Percentiles rank a stretch among this genome's conserved stretches.
Evolutionary conservation across 1,140 invertebrate genomes (phyloP).

Genomic region (Branchinecta lindahli): DNA sequence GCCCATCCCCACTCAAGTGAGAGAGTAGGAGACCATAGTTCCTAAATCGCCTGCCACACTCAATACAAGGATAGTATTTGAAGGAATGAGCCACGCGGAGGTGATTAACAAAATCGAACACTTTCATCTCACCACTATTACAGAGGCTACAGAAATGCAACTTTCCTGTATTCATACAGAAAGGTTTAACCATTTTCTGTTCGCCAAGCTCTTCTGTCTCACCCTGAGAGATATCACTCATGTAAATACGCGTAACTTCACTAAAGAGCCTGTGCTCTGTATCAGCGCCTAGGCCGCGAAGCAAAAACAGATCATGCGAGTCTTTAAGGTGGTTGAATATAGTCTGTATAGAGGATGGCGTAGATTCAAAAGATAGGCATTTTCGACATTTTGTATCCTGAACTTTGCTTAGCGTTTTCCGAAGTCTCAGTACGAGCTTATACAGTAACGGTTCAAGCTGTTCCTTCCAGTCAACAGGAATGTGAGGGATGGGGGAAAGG

Average conservation of each 20-base stretch:
- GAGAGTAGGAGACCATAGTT: conserved; percentile 20
- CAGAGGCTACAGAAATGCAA: conserved; percentile 18
- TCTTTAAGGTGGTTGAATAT: conserved; percentile 18
- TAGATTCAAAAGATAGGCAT: conserved; percentile 17
- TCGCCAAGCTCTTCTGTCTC: conserved; percentile 19
- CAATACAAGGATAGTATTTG: conserved; percentile 19
- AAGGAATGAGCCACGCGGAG: conserved; percentile 18
- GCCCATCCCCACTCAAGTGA: conserved; percentile 11
- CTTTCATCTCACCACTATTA: conserved; percentile 14
- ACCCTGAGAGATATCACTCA: conserved; percentile 18
- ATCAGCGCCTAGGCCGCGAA: conserved; percentile 19
- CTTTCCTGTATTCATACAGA: neutral
- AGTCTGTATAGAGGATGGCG: conserved; percentile 14
- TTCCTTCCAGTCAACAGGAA: conserved; percentile 16
- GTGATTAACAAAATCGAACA: conserved; percentile 20
- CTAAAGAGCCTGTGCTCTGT: conserved; percentile 18
- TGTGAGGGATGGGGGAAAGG: neutral
- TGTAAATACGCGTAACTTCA: conserved; percentile 16
- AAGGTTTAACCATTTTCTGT: neutral
- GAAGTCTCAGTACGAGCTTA: conserved; percentile 19
- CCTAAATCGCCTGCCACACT: conserved; percentile 20
- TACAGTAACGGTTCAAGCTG: conserved; percentile 18
- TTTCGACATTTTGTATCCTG: conserved; percentile 14
- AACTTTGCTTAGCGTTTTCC: conserved; percentile 14
- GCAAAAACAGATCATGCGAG: conserved; percentile 17